A percentile compares a stretch with the other conserved stretches of the same genome.
phyloP scores from a whole-genome alignment of 1,140 invertebrate genomes.

The Diplogasteroides magnus region DNA sequence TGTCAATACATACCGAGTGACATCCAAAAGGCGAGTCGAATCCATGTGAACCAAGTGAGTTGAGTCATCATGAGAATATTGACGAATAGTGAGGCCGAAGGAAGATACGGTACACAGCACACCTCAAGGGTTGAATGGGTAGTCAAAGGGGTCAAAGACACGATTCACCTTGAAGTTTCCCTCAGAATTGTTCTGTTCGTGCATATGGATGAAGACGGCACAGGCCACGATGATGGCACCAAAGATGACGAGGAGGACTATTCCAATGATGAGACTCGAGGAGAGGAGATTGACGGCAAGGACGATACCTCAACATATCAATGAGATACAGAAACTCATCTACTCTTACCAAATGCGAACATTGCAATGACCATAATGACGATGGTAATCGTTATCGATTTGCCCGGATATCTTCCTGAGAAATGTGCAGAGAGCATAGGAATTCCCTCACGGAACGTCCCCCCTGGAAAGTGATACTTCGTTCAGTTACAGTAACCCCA shows the following conservation, averaged over 20 bases:
- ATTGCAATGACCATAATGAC: background rate
- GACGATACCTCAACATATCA: background rate
- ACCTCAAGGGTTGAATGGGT: conserved; percentile 62
- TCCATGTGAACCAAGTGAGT: conserved; percentile 75
- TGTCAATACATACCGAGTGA: conserved; percentile 57
- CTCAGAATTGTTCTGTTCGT: conserved; percentile 27
- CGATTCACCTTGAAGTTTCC: conserved; percentile 30
- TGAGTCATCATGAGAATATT: conserved; percentile 84
- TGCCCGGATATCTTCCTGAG: too few relatives aligned
- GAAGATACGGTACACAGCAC: conserved; percentile 76
- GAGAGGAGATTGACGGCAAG: background rate
- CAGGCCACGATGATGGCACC: too few relatives aligned
- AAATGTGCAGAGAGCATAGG: background rate
- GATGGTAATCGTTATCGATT: too few relatives aligned
- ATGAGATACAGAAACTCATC: background rate
- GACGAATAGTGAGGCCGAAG: conserved; percentile 74
- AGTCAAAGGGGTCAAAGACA: background rate
- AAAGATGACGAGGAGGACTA: conserved; percentile 13
- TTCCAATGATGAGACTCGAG: conserved; percentile 4
- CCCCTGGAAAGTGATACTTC: background rate
- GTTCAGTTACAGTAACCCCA: too few relatives aligned
- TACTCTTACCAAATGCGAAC: background rate
- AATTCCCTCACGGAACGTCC: background rate
- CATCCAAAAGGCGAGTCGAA: conserved; percentile 79
- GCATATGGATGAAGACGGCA: conserved; percentile 69